These are phyloP conservation scores for Tenualosa thibaudeaui DNA, from an alignment of 2,797 vertebrate genomes.

Conservation along the genomic window DNA sequence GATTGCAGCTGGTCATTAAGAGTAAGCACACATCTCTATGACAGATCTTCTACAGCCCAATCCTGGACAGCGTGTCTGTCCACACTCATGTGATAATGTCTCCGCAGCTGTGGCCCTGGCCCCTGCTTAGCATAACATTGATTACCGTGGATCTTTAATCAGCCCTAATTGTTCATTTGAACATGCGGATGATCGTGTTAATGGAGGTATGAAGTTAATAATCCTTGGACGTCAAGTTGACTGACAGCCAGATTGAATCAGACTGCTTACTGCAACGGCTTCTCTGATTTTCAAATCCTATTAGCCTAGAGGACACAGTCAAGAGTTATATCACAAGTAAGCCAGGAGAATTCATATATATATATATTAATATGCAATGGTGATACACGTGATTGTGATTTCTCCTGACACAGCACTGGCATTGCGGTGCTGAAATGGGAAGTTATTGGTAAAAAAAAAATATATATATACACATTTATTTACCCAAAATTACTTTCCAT, in stretches of 20 bases:
- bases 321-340: not conserved
- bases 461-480: too few species aligned
- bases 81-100: not conserved
- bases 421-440: too few species aligned
- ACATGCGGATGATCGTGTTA: constrained; percentile 32
- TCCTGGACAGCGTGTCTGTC: not conserved
- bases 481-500: too few species aligned
- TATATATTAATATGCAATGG: too few species aligned
- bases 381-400: too few species aligned
- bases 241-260: not conserved
- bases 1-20: not conserved
- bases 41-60: not conserved
- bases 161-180: constrained; percentile 41
- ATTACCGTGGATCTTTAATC: constrained; percentile 41
- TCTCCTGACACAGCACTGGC: too few species aligned
- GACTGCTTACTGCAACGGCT: not conserved
- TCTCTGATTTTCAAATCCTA: not conserved
- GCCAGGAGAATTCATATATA: not conserved
- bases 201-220: constrained; percentile 40
- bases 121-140: constrained; percentile 34
- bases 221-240: constrained; percentile 23
- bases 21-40: not conserved
- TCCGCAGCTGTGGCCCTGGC: not conserved
- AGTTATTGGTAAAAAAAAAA: too few species aligned
- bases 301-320: not conserved